Conservation (phyloP, 2,797 vertebrate genomes). For the Sebastes vulpes region DNA sequence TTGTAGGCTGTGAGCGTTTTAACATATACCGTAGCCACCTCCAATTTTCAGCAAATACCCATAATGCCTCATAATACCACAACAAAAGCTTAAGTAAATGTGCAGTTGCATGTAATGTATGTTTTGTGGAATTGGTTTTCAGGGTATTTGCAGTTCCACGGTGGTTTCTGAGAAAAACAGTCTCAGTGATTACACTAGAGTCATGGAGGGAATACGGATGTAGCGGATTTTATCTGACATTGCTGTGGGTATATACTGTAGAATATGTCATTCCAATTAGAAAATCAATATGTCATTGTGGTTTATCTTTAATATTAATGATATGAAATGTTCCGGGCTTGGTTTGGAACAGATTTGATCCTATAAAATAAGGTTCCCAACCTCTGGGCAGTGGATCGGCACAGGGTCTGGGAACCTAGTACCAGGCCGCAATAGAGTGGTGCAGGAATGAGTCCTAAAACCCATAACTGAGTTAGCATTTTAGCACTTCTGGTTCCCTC, state of each 20-base stretch:
- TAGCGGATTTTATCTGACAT: neutral
- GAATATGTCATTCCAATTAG: neutral
- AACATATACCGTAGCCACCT: neutral
- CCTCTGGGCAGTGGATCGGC: neutral
- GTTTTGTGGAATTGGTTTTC: neutral
- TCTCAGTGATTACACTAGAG: neutral
- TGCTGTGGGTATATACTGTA: neutral
- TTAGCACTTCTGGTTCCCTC: too few species aligned
- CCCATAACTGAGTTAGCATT: too few species aligned
- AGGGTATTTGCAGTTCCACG: neutral
- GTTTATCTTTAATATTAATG: neutral
- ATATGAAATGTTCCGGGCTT: neutral
- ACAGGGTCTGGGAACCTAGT: neutral
- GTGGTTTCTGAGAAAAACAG: neutral
- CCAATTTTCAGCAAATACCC: conserved; percentile 11
- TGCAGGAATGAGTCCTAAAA: too few species aligned
- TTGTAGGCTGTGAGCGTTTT: conserved; percentile 4
- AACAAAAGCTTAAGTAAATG: neutral
- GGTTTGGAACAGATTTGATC: neutral
- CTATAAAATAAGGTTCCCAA: neutral
- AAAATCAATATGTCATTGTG: conserved; percentile 18
- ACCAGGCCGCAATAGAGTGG: neutral
- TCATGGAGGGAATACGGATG: neutral
- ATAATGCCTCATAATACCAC: conserved; percentile 31
- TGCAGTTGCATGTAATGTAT: neutral